These are phyloP conservation scores for Caenorhabditis angaria DNA, from an alignment of 2,888 invertebrate genomes.

Conservation along the genomic window DNA sequence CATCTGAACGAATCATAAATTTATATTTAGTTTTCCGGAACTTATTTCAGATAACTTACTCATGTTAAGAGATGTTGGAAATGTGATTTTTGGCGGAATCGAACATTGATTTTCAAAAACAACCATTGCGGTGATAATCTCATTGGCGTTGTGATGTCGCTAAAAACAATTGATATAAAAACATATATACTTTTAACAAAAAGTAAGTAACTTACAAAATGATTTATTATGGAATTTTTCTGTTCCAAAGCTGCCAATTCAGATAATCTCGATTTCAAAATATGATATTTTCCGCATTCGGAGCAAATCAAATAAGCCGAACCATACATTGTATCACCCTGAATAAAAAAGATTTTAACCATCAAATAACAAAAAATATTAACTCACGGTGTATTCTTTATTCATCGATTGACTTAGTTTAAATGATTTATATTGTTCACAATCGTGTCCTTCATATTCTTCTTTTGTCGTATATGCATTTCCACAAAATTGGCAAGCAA, in stretches of 20 bases:
- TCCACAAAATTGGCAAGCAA: neutral
- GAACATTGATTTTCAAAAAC: neutral
- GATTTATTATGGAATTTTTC: neutral
- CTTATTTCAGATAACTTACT: neutral
- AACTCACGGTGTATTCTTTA: neutral
- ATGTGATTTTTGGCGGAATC: neutral
- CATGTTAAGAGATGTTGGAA: neutral
- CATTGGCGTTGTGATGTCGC: neutral
- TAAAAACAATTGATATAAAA: neutral
- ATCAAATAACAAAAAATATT: too few relatives aligned
- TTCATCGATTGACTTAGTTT: neutral
- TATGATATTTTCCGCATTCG: neutral
- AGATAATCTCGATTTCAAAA: neutral
- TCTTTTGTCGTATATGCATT: neutral
- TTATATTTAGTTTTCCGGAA: neutral
- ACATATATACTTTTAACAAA: too few relatives aligned
- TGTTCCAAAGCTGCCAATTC: neutral
- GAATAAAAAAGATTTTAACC: too few relatives aligned
- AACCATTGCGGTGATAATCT: neutral
- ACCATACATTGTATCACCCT: neutral
- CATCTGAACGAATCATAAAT: slow-evolving; percentile 1
- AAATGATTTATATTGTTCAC: neutral
- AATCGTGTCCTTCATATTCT: neutral
- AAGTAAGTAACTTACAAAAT: neutral
- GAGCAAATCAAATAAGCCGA: neutral